Conservation (phyloP, 2,113 vertebrate genomes). For the Diadophis punctatus region DNA sequence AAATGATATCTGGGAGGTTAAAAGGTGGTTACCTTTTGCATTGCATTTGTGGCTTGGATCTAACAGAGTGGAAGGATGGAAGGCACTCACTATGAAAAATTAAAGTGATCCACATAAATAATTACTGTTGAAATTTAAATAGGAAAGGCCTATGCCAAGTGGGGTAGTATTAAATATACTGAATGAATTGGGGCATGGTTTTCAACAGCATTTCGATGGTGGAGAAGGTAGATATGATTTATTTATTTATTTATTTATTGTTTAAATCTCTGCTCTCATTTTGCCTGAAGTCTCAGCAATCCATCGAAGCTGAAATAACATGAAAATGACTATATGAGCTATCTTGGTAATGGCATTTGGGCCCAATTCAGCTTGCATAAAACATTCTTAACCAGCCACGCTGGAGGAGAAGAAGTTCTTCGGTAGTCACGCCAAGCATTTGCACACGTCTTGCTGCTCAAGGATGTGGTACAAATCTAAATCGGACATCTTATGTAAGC, state of each 20-base stretch:
- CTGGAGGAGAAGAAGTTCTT: not conserved
- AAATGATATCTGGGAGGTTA: conserved; percentile 38
- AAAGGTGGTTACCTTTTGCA: conserved; percentile 20
- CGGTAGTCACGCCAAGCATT: not conserved
- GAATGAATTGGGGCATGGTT: conserved; percentile 27
- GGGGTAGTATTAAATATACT: conserved; percentile 32
- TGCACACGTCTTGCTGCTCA: not conserved
- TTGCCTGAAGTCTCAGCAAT: conserved; percentile 24
- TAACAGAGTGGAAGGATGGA: conserved; percentile 26
- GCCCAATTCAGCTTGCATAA: not conserved
- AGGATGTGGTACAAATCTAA: not conserved
- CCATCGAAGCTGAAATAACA: conserved; percentile 40
- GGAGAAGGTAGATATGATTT: not conserved
- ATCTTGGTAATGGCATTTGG: not conserved
- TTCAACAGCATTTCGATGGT: not conserved
- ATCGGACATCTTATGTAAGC: not conserved
- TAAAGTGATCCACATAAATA: conserved; percentile 64
- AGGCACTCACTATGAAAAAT: conserved; percentile 54
- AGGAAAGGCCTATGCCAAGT: conserved; percentile 15
- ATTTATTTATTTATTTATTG: not conserved
- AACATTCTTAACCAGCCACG: not conserved
- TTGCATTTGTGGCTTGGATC: conserved; percentile 9
- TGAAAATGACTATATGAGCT: conserved; percentile 37
- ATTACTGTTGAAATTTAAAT: conserved; percentile 62
- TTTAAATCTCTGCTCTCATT: conserved; percentile 2